A percentile compares a stretch with the other conserved stretches of the same genome.
These are phyloP conservation scores for Maniola hyperantus DNA, from an alignment of 2,888 invertebrate species.

Conservation along the genomic window DNA sequence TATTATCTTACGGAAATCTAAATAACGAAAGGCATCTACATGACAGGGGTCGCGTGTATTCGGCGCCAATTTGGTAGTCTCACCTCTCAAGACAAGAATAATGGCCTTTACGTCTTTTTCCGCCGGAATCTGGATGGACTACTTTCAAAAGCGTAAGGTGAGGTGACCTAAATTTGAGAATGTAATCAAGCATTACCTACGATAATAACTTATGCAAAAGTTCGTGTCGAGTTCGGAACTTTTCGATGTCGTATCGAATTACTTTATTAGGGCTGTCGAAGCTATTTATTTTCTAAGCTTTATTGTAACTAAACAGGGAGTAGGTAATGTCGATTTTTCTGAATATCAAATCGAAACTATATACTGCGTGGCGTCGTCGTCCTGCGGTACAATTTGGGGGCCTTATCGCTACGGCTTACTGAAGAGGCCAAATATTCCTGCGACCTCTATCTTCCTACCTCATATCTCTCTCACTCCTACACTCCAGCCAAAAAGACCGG, in stretches of 20 bases:
- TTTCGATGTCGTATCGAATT: background rate
- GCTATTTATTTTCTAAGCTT: too few relatives aligned
- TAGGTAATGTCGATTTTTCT: too few relatives aligned
- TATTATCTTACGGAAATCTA: constrained; percentile 26
- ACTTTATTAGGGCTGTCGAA: constrained; percentile 10
- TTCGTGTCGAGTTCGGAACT: constrained; percentile 15
- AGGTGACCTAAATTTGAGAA: constrained; percentile 59
- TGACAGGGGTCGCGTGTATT: constrained; percentile 28
- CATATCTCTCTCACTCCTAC: too few relatives aligned
- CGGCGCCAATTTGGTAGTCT: constrained; percentile 27
- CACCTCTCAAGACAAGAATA: constrained; percentile 41
- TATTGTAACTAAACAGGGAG: too few relatives aligned
- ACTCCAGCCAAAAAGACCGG: too few relatives aligned
- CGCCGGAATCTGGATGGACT: constrained; percentile 70
- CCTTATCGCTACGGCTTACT: too few relatives aligned
- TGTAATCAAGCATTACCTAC: constrained; percentile 34
- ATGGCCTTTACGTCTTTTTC: constrained; percentile 63
- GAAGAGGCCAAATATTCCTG: too few relatives aligned
- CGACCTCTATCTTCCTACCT: too few relatives aligned
- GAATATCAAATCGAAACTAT: too few relatives aligned
- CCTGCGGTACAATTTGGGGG: too few relatives aligned
- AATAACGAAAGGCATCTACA: constrained; percentile 25
- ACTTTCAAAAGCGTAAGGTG: constrained; percentile 68
- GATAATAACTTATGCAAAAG: constrained; percentile 40
- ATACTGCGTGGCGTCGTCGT: too few relatives aligned